Base-by-base conservation (phyloP, 2,888 invertebrate species). In the Zaprionus lineosus region DNA sequence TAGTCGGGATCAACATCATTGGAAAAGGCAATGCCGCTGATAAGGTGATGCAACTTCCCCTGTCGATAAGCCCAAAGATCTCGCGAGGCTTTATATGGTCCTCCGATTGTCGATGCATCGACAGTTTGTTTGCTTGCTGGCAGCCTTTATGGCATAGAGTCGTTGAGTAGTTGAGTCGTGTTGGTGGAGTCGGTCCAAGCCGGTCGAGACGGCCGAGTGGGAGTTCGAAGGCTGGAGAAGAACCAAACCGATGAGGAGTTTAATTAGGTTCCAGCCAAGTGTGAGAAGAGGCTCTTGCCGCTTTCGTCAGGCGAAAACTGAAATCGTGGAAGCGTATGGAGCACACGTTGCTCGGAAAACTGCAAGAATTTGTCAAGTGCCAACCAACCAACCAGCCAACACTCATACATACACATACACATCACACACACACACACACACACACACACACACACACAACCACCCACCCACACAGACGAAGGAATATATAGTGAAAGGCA, bases 301-400 rank as follows among this genome's bases (percentile, higher is more conserved):
- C 71, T 63, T 67, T 55, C 69, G 34, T 73, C 74, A 64, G 64
- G 75, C 68, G 57, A 63, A 71, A 63, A 69, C 64, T 41, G 48
- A 51, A 71, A 43, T 55, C 65, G 66, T 47, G 48, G 28, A 76
- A 59, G 74, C 82, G 67, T 58, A 58, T 40, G 52, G 39, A 72
- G 76, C 57, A 57, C 56, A 68, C 70, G 51, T 73, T 75, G 74
- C 82, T 73, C 43, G 60, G 51, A 75, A 81, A 76, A 81, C 74
- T 81, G 78, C 67, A 74, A 74, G 78, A 84, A 78, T 68, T 84
- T 78, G 84, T 78, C 78, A 78, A 78, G 78, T 77, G 84, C 69
- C 41, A 59, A 47, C 52, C 37, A 48, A 37, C 55, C 84, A 74
- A 82, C 69, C 41, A 59, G 44, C 52, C 37, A 48, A 37, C 55